Evolutionary conservation across 2,113 vertebrate species (phyloP).

Genomic region (Capricornis sumatraensis): DNA sequence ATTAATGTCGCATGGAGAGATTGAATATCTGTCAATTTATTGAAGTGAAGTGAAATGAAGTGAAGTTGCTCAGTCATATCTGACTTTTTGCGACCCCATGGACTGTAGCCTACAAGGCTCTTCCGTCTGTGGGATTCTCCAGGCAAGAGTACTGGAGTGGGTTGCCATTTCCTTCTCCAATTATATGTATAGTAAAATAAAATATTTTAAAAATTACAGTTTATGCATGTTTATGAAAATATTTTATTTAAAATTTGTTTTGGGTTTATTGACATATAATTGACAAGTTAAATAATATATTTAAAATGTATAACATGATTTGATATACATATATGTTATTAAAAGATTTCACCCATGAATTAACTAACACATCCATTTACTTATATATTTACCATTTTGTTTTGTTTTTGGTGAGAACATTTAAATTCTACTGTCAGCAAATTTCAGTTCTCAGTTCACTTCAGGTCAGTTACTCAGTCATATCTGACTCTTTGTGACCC

Average conservation of each 20-base stretch:
- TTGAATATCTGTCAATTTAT: not conserved
- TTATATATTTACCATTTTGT: not conserved
- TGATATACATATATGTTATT: not conserved
- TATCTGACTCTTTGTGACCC: no score
- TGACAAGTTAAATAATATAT: not conserved
- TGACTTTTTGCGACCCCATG: no score
- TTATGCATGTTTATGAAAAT: not conserved
- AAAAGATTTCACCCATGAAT: not conserved
- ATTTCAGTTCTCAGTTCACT: not conserved
- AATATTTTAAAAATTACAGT: not conserved
- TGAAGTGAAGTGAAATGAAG: not conserved
- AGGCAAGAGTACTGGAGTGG: no score
- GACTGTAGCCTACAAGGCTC: no score
- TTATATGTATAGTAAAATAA: not conserved
- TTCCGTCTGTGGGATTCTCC: no score
- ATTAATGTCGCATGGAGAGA: not conserved
- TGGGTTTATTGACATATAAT: not conserved
- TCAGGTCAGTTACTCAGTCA: no score
- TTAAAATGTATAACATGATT: not conserved
- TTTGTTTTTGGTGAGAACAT: not conserved
- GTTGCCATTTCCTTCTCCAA: not conserved
- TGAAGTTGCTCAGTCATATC: no score
- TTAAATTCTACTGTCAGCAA: not conserved
- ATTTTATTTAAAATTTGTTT: not conserved
- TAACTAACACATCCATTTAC: not conserved